These are phyloP conservation scores for Eilema caniola DNA, from an alignment of 2,888 invertebrate genomes.

Conservation along the genomic window DNA sequence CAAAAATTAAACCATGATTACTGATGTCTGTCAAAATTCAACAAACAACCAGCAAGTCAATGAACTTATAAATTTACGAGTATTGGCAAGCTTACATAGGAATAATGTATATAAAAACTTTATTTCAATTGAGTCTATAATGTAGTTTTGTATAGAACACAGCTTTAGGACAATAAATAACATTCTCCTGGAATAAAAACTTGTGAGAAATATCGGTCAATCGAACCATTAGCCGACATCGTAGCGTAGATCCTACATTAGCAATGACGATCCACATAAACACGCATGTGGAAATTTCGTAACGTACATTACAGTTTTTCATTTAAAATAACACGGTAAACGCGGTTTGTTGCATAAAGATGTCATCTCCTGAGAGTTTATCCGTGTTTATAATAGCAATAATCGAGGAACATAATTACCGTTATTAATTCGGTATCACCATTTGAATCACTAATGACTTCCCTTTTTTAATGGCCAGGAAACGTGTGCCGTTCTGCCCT, in stretches of 20 bases:
- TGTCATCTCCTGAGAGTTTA: slow-evolving; percentile 69
- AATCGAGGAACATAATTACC: slow-evolving; percentile 67
- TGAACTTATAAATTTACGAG: slow-evolving; percentile 34
- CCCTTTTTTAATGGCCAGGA: slow-evolving; percentile 74
- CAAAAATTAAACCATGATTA: slow-evolving; percentile 30
- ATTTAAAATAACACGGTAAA: slow-evolving; percentile 16
- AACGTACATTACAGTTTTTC: slow-evolving; percentile 36
- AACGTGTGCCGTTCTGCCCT: slow-evolving; percentile 67
- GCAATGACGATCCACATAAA: slow-evolving; percentile 44
- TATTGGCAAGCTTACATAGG: background rate
- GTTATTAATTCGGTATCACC: slow-evolving; percentile 74
- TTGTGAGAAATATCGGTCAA: slow-evolving; percentile 43
- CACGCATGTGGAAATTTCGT: slow-evolving; percentile 42
- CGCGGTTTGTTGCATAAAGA: slow-evolving; percentile 67
- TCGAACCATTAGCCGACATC: slow-evolving; percentile 43
- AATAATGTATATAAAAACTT: slow-evolving; percentile 1
- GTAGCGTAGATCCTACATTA: slow-evolving; percentile 23
- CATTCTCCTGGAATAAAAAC: slow-evolving; percentile 31
- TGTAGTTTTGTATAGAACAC: slow-evolving; percentile 13
- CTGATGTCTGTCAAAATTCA: slow-evolving; percentile 31
- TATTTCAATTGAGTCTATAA: background rate
- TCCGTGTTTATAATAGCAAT: slow-evolving; percentile 73
- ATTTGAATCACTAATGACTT: slow-evolving; percentile 79
- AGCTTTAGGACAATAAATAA: slow-evolving; percentile 34
- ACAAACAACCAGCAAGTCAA: slow-evolving; percentile 44